Base-by-base conservation (phyloP, 2,113 vertebrate species). In the Clarias batrachus region DNA sequence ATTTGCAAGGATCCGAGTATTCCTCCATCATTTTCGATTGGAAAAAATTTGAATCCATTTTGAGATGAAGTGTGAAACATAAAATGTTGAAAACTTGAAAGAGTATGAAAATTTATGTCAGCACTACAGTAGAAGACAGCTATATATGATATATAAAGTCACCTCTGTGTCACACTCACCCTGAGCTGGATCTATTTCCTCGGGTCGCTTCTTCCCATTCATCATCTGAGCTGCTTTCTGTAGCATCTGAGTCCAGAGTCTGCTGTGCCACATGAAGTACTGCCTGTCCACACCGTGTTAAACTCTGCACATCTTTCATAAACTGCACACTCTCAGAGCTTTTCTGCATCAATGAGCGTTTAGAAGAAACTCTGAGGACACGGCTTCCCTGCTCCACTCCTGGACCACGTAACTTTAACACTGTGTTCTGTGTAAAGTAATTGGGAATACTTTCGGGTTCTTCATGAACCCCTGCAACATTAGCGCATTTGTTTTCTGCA, bases 201-300 rank as follows among this genome's bases (percentile, higher is more conserved):
- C 92, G 85, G 81, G 90, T 25, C 90, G 93, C 90, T 94, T 81
- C 91, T 37, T 93, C 92, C 88, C 89, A 90, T 76, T 98, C 98
- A 11, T 98, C 97, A 82, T 98, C 97, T 85, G 97, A 98, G 93
- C 97, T 97, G 96, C 96, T 97, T 78, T 94, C 96, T 0, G 98
- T 99, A 86, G 95, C 97, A 82, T 99, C 97, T 0, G 97, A 99
- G 93, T 98, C 98, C 94, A 98, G 90, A 81, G 93, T 94, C 87
- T 95, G 93, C 94, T 96, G 94, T 85, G 96, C 93, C 0, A 93
- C 93, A 78, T 93, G 94, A 86, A 98, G 92, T 84, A 97, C 89
- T n/a, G 92, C 93, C 90, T 93, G 93, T 70, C 95, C 73, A 88
- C 90, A 94, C 82, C 89, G 90, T 63, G 92, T 94, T 92, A 97